Evolutionary conservation across 1,140 invertebrate genomes (phyloP), one percentile per base, ranked within the genome.

Genomic region (Spodoptera litura): DNA sequence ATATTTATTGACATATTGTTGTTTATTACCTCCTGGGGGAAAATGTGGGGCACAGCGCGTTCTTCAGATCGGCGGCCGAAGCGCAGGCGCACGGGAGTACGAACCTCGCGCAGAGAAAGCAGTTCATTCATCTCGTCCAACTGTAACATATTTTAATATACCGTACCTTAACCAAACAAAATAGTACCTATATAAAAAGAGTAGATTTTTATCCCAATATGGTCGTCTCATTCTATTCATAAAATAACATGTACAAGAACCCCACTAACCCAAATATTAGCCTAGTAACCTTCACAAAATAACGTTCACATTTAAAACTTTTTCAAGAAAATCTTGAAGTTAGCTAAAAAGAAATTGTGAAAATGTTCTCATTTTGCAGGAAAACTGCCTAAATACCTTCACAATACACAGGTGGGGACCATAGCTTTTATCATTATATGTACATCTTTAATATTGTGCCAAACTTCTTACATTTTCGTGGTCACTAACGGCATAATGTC

Each of bases 41-140:
- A 94, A 81, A 94, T 89, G 73, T 95, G 94, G 3, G 94, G 94
- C 27, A 95, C 92, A 31, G 92, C 94, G 72, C 86, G 91, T 79
- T 95, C 94, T 53, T 94, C 89, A 13, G 94, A 95, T 76, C 94
- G 89, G 73, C 94, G 90, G 8, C 94, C 94, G 82, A 95, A 95
- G 70, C 94, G 94, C 62, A 95, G 92, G 64, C 94, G 94, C n/a
- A 95, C 94, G 5, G 94, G 94, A 6, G 93, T 92, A 31, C 94
- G 91, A 4, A 89, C 81, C 12, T 95, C 92, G 61, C 94, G 89
- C 10, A 93, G 88, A 1, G 90, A 89, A 74, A 95, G 61, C 59
- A 94, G 81, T 76, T 95, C 94, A 9, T 95, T 93, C 89, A 93
- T 89, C 78, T 93, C 92, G 59, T 94, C 92, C 35, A 94, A 72